A percentile compares a stretch with the other conserved stretches of the same genome.
These are phyloP conservation scores for Harpagoxenus sublaevis DNA, from an alignment of 2,888 invertebrate genomes.

Conservation along the genomic window DNA sequence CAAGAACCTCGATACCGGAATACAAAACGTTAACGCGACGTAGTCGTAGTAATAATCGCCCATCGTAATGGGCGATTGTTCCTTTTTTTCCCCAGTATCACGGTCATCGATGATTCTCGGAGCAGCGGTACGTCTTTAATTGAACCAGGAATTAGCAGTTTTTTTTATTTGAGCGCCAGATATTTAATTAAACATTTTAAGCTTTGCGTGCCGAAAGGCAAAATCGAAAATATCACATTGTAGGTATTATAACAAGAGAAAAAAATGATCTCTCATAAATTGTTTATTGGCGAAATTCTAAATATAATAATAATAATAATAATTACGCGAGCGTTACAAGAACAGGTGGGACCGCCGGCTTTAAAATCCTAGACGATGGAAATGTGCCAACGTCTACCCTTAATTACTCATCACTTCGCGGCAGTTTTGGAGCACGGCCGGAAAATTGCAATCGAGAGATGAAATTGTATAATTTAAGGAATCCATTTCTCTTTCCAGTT, in stretches of 20 bases:
- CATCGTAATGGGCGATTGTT: neutral
- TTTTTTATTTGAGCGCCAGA: neutral
- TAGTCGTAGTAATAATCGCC: neutral
- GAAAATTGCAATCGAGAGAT: neutral
- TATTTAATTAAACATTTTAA: neutral
- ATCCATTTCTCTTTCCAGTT: conserved; percentile 67
- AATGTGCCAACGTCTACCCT: neutral
- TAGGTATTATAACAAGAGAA: neutral
- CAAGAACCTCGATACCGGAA: neutral
- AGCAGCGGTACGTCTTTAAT: neutral
- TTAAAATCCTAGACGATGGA: neutral
- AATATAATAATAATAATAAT: neutral
- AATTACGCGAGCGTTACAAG: neutral
- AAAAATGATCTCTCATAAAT: neutral
- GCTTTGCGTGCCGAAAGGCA: neutral
- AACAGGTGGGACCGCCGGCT: neutral
- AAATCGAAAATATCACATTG: neutral
- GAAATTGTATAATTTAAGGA: neutral
- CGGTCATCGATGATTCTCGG: neutral
- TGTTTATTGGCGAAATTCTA: neutral
- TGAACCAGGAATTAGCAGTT: neutral
- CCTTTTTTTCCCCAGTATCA: conserved; percentile 7
- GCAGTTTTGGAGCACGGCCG: neutral
- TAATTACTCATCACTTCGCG: neutral
- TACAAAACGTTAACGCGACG: neutral